Evolutionary conservation across 2,113 vertebrate species (phyloP), one percentile per base, ranked within the genome.

Genomic region (Equus przewalskii): DNA sequence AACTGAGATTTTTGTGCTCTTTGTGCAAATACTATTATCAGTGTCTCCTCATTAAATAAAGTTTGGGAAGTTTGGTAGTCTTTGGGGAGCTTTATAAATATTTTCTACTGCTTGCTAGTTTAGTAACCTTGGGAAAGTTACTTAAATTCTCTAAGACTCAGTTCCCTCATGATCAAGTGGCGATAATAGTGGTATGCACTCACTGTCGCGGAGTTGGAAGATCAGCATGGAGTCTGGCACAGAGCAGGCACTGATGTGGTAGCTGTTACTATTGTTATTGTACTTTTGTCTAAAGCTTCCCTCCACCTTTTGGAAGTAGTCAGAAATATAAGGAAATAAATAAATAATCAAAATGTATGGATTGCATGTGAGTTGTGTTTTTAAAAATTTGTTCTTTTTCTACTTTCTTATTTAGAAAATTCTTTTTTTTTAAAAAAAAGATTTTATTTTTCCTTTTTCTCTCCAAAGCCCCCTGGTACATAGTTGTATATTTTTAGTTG

Each of bases 361-460:
- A 83, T 69, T 97, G 94, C 80, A 30, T 36, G 36, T 84, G 22
- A 95, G 65, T 54, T 80, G 26, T 21, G 18, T 51, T 97, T 97
- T 76, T 58, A 7, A 56, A 69, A 73, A 54, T 75, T 28, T 80
- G 10, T 69, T 83, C 6, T 65, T 93, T 80, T 96, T 89, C 64
- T 91, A 44, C 18, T 30, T 62, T 81, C 64, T 89, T 87, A 36
- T 88, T 78, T 78, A 83, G 69, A 62, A 84, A 89, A 75, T 36
- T 89, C 30, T 54, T 86, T 41, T 41, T 3, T 41, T 36, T 41
- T 41, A 3, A 36, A 36, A 36, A 36, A 41, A 41, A 41, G 36
- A 41, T 41, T 41, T 41, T 41, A 41, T 41, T 41, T 41, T 41
- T 41, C 36, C 36, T 41, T 41, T 41, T 41, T 41, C 36, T 41